These are phyloP conservation scores for Cephus rjabovi DNA, from an alignment of 2,888 invertebrate species.

Conservation along the genomic window DNA sequence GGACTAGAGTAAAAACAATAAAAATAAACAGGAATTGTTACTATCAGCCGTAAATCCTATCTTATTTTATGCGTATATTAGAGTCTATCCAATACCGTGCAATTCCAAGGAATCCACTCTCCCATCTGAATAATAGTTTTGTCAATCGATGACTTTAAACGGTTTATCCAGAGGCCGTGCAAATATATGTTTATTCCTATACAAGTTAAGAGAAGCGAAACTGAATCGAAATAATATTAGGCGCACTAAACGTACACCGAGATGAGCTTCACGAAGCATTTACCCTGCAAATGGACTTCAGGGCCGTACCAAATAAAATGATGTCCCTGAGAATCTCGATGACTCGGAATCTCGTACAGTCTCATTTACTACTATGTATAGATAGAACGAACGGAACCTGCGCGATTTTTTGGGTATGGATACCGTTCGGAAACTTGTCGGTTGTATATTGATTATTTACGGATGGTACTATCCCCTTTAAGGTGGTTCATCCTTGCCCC, in stretches of 20 bases:
- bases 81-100: background rate
- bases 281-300: background rate
- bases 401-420: background rate
- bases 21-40: background rate
- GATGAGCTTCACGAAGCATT: background rate
- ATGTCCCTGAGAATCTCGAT: background rate
- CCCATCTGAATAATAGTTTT: background rate
- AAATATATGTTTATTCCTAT: background rate
- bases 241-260: background rate
- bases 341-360: background rate
- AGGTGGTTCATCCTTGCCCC: slow-evolving; percentile 63
- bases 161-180: background rate
- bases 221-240: background rate
- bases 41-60: background rate
- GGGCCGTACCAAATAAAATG: background rate
- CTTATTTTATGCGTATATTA: background rate
- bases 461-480: slow-evolving; percentile 63
- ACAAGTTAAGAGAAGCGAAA: background rate
- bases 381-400: background rate
- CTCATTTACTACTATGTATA: background rate
- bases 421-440: slow-evolving; percentile 8
- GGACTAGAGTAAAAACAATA: background rate
- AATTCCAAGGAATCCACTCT: background rate
- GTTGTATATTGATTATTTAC: slow-evolving; percentile 62
- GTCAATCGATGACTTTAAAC: background rate